Base-by-base conservation (phyloP, 2,797 vertebrate genomes). In the Diplodus puntazzo region DNA sequence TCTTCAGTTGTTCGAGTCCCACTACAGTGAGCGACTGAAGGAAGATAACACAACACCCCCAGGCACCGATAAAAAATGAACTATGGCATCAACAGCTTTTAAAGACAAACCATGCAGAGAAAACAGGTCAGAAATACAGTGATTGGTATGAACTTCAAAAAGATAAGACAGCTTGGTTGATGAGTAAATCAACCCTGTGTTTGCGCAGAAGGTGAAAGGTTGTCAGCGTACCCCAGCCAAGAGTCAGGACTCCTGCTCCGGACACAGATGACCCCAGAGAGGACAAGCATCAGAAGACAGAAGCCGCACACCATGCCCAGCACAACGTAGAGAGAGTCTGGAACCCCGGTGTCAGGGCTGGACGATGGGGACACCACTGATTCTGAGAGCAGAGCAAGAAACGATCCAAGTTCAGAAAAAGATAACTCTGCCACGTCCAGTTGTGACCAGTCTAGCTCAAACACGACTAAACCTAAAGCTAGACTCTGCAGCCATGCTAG, bases 241-340 rank as follows among this genome's bases (percentile, higher is more conserved):
- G 92, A 96, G 69, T 96, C 95, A 78, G 92, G 82, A 0, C 93
- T 88, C 88, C 94, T 93, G 77, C 93, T 96, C 73, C 90, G 95
- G 75, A 97, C 74, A 73, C 94, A 94, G 81, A 97, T 81, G 0
- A 90, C 94, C 23, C 87, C 88, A 83, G 94, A 97, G 58, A 97
- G 86, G 87, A 97, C 45, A 13, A 97, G 45, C 20, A 97, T 90
- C 0, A 98, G 88, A 0, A 97, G 82, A 46, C 93, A 69, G 4
- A 97, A 55, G 46, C 94, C 94, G 0, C 95, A 96, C 80, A 96
- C 89, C 63, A 97, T 95, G 4, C 95, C 96, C 48, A 98, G 89
- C 45, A 95, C 84, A 14, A 97, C 61, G 1, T 95, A 88, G 23
- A 95, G 88, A 0, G 95, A 92, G 73, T 97, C 94, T 0, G 93